Conservation (phyloP, 2,797 vertebrate species). For the Sarcoramphus papa region DNA sequence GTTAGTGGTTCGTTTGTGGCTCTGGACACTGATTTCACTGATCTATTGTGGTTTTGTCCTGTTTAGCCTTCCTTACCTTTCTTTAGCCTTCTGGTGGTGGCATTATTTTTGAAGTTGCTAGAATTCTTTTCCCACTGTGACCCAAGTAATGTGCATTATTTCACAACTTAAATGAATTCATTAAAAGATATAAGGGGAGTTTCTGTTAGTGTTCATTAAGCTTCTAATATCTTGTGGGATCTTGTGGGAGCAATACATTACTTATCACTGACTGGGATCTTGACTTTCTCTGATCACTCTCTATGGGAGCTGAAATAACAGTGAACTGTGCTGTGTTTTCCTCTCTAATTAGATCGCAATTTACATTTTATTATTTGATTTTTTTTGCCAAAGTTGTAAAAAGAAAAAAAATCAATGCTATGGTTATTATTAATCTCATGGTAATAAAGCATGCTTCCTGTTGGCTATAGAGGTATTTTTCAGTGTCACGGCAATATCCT, state of each 20-base stretch:
- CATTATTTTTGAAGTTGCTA: background rate
- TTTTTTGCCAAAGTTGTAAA: background rate
- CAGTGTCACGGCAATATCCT: background rate
- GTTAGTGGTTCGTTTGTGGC: background rate
- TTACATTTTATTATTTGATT: background rate
- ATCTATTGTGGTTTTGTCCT: background rate
- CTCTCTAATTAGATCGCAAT: background rate
- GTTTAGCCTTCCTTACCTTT: background rate
- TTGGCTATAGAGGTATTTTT: background rate
- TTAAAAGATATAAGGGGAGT: background rate
- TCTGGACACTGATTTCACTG: background rate
- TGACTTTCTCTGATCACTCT: background rate
- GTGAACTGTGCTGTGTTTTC: background rate
- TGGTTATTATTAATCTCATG: background rate
- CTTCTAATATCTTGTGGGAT: background rate
- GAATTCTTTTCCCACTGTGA: background rate
- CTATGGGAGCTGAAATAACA: background rate
- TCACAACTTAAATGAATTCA: background rate
- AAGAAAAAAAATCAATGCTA: background rate
- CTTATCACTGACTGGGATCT: background rate
- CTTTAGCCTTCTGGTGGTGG: background rate
- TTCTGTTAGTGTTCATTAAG: background rate
- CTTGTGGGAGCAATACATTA: background rate
- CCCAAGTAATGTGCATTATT: background rate
- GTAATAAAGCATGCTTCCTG: background rate